Base-by-base conservation (phyloP, 2,888 invertebrate species). In the Synanthedon myopaeformis region DNA sequence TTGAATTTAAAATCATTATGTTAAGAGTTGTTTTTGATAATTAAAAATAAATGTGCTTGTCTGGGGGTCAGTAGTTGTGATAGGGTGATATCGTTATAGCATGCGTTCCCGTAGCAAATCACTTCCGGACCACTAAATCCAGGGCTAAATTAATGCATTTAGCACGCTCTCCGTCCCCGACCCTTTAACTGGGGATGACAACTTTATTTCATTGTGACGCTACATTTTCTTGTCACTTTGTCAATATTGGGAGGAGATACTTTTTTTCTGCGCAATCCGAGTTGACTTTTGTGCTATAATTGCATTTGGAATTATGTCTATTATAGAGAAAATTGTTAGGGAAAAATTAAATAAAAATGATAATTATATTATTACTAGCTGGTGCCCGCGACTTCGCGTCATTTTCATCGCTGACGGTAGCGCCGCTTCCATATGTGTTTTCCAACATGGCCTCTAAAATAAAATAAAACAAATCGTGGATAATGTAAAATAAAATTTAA, bases 91-190 rank as follows among this genome's bases (percentile, higher is more conserved):
- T 80, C 82, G 74, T 65, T 61, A 61, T 70, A 74, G 78, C 82
- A 82, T 83, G 79, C 81, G 81, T 85, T 86, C 85, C 85, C 86
- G 86, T 85, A 77, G 85, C 87, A 86, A 86, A 86, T 87, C 87
- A 85, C 84, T 87, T 87, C 86, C 86, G 86, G 82, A 67, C 87
- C 87, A 87, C 87, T 87, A 86, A 86, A 80, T 84, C 70, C 85
- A 85, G 85, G 35, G 84, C 82, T 76, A 86, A 87, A 87, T 85
- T 87, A 86, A 86, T 86, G 86, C 84, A 84, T 87, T 87, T 86
- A 86, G 80, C 86, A 86, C 86, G 85, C 86, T 85, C 82, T 79
- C 80, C 65, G 72, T 85, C 82, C 79, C 80, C 65, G 72, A 63
- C 77, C 69, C 73, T 72, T 74, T 70, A 66, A 70, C 80, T 87